A percentile compares a stretch with the other conserved stretches of the same genome.
Evolutionary conservation across 2,888 invertebrate genomes (phyloP).

Genomic region (Drosophila phalerata): DNA sequence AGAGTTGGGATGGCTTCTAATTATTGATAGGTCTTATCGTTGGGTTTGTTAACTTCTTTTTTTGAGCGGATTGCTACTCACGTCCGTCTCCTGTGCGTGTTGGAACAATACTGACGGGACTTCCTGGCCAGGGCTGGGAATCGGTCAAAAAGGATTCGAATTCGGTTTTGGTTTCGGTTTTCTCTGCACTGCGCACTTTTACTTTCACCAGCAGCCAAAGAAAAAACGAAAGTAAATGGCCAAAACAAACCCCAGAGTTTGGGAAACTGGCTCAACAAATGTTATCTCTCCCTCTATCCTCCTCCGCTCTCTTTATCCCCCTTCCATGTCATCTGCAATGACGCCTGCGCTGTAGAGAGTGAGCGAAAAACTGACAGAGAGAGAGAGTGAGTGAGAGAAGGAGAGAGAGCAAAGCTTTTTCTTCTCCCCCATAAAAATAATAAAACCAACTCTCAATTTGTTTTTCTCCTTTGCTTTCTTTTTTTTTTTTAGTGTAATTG

Average conservation of each 20-base stretch:
- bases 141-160: constrained; percentile 27
- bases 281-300: constrained; percentile 14
- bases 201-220: constrained; percentile 39
- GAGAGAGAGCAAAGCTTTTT: constrained; percentile 19
- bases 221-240: constrained; percentile 63
- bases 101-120: constrained; percentile 50
- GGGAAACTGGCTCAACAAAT: constrained; percentile 36
- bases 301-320: not conserved
- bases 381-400: not conserved
- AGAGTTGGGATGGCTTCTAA: not conserved
- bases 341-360: constrained; percentile 32
- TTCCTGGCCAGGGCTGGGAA: constrained; percentile 61
- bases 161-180: constrained; percentile 15
- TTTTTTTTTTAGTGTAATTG: constrained; percentile 57
- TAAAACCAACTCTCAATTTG: constrained; percentile 54
- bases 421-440: constrained; percentile 24
- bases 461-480: constrained; percentile 44
- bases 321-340: not conserved
- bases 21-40: constrained; percentile 10
- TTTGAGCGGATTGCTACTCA: constrained; percentile 10
- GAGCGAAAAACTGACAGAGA: constrained; percentile 3
- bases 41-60: not conserved
- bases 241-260: constrained; percentile 29
- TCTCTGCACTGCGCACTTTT: constrained; percentile 46
- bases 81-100: constrained; percentile 54